Evolutionary conservation across 2,113 vertebrate genomes (phyloP).

Genomic region (Anguilla japonica): DNA sequence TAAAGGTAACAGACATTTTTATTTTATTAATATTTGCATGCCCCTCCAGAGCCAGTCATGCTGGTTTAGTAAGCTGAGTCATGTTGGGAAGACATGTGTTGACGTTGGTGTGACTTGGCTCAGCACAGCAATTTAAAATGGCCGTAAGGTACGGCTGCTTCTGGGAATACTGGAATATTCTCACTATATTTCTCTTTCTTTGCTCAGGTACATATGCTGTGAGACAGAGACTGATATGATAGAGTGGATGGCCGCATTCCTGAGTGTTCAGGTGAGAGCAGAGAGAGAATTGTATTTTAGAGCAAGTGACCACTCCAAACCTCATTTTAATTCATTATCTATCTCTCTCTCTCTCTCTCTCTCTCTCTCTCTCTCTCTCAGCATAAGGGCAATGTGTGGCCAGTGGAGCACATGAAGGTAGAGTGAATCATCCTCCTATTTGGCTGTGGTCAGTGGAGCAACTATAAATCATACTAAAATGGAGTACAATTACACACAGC

Average conservation of each 20-base stretch:
- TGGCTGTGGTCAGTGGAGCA: not conserved
- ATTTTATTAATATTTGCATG: too few species aligned
- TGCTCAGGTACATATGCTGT: slow-evolving; percentile 78
- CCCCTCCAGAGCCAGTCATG: too few species aligned
- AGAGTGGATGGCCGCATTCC: slow-evolving; percentile 76
- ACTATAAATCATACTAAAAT: not conserved
- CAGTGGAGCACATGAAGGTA: slow-evolving; percentile 50
- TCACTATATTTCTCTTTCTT: not conserved
- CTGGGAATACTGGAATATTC: too few species aligned
- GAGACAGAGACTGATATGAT: slow-evolving; percentile 73
- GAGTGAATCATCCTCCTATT: not conserved
- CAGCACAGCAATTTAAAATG: too few species aligned
- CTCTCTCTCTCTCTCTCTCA: slow-evolving; percentile 20
- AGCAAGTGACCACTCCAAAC: too few species aligned
- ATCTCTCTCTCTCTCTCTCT: slow-evolving; percentile 27
- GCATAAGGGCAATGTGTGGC: slow-evolving; percentile 71
- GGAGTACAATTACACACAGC: not conserved
- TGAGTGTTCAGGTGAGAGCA: slow-evolving; percentile 69
- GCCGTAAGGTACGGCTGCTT: too few species aligned
- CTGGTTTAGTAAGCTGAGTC: too few species aligned
- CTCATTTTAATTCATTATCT: not conserved
- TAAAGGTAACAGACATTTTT: too few species aligned
- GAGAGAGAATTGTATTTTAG: not conserved
- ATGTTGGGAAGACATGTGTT: too few species aligned
- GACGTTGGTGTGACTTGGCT: too few species aligned